phyloP scores from a whole-genome alignment of 1,140 invertebrate species.

The Hypothenemus hampei region DNA sequence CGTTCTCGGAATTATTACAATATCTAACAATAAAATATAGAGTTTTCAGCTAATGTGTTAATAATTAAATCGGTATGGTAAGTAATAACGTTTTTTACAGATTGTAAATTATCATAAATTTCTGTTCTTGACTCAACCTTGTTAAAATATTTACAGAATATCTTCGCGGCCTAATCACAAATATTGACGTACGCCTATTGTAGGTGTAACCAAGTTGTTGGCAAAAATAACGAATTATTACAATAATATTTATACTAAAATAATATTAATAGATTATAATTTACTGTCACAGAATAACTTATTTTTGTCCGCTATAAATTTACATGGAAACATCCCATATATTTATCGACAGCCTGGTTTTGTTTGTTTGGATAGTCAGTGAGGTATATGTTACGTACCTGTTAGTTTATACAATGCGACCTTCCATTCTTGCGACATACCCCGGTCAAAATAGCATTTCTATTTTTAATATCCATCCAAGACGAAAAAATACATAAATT shows the following conservation, averaged over 20 bases:
- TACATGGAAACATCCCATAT: constrained; percentile 18
- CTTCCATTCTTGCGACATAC: constrained; percentile 13
- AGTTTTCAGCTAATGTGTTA: too few relatives aligned
- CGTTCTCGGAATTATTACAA: constrained; percentile 7
- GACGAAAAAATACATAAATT: too few relatives aligned
- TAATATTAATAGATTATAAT: constrained; percentile 27
- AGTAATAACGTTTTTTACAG: constrained; percentile 21
- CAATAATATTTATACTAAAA: constrained; percentile 24
- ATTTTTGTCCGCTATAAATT: constrained; percentile 25
- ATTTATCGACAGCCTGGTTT: constrained; percentile 13
- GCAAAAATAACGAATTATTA: constrained; percentile 25
- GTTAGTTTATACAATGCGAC: constrained; percentile 15
- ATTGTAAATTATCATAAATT: constrained; percentile 20
- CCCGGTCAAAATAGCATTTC: neutral
- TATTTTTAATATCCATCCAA: too few relatives aligned
- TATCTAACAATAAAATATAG: too few relatives aligned
- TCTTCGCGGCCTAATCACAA: constrained; percentile 15
- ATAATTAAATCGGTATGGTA: too few relatives aligned
- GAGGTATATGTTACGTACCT: constrained; percentile 22
- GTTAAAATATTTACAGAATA: constrained; percentile 24
- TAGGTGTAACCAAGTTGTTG: constrained; percentile 17
- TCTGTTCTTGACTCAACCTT: constrained; percentile 14
- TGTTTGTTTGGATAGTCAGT: constrained; percentile 22
- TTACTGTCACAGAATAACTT: constrained; percentile 27
- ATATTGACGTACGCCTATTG: constrained; percentile 27